Conservation (phyloP, 2,888 invertebrate species). For the Julus scanicus region DNA sequence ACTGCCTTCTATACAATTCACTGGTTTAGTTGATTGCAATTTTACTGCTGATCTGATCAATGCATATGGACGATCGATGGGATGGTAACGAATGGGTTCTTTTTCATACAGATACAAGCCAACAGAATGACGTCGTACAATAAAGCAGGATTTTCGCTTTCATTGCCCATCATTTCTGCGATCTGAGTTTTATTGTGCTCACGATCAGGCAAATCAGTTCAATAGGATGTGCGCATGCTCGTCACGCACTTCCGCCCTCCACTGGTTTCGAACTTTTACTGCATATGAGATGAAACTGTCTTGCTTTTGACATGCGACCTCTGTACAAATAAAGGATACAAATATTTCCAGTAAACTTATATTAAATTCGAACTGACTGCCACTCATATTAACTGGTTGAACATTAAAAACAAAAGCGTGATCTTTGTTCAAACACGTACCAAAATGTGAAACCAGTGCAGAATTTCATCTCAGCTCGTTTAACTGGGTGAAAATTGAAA, state of each 20-base stretch:
- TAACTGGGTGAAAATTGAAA: too few species aligned
- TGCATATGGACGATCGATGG: constrained; percentile 23
- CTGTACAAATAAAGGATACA: background rate
- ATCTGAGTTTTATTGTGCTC: background rate
- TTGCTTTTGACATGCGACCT: background rate
- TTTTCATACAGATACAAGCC: background rate
- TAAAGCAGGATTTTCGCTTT: constrained; percentile 30
- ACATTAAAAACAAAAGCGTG: background rate
- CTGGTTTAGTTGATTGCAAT: constrained; percentile 3
- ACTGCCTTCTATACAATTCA: background rate
- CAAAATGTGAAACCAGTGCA: background rate
- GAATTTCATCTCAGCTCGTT: too few species aligned
- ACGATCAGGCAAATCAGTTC: constrained; percentile 17
- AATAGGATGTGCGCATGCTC: background rate
- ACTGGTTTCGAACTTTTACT: background rate
- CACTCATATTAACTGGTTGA: background rate
- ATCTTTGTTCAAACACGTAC: background rate
- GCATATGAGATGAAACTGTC: background rate
- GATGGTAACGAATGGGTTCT: constrained; percentile 16
- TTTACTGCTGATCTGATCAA: constrained; percentile 39
- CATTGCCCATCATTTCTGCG: background rate
- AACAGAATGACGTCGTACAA: constrained; percentile 9
- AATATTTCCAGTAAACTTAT: background rate
- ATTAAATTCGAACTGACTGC: background rate
- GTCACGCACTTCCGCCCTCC: background rate